Evolutionary conservation across 1,140 invertebrate species (phyloP), one percentile per base, ranked within the genome.

Genomic region (Nymphalis io): DNA sequence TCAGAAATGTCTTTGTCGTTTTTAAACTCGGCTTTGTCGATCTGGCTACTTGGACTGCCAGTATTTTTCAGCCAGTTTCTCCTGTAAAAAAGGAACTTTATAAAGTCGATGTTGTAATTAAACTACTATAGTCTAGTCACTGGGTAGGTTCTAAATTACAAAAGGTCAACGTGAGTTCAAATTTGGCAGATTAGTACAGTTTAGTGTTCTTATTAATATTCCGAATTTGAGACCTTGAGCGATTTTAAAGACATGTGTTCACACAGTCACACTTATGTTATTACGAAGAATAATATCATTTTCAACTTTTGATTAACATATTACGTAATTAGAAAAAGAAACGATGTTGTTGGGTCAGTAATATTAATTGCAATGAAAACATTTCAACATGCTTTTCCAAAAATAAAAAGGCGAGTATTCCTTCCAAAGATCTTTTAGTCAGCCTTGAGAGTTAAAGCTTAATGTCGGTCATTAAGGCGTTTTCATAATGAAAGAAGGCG

Each of bases 31-130:
- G 93, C 93, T 79, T 94, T 94, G 1, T 95, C 94, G 71, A 96
- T 96, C 71, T 85, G 88, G 44, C 94, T 95, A 64, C 92, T 87
- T 6, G 95, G 95, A 84, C 95, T 96, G 33, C 95, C 95, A 33
- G 84, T 93, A 20, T 86, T 87, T 74, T 92, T 90, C 11, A 96
- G 84, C 95, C 95, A 96, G 18, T 93, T 76, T 91, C 95, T 96
- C 95, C 94, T 95, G 80, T 33, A 90, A 75, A 74, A 66, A 77
- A 79, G 65, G 59, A 75, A 33, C 6, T 4, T 33, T 33, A n/a
- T n/a, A n/a, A 33, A 33, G 27, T 27, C 27, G 27, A 8, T 8
- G 27, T 33, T 33, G 6, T n/a, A n/a, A 33, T 33, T 33, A 8
- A 33, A 33, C 27, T n/a, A n/a, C n/a, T n/a, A n/a, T n/a, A n/a